A percentile compares a stretch with the other conserved stretches of the same genome.
Evolutionary conservation across 2,888 invertebrate genomes (phyloP).

Genomic region (Clistopyga incitator): DNA sequence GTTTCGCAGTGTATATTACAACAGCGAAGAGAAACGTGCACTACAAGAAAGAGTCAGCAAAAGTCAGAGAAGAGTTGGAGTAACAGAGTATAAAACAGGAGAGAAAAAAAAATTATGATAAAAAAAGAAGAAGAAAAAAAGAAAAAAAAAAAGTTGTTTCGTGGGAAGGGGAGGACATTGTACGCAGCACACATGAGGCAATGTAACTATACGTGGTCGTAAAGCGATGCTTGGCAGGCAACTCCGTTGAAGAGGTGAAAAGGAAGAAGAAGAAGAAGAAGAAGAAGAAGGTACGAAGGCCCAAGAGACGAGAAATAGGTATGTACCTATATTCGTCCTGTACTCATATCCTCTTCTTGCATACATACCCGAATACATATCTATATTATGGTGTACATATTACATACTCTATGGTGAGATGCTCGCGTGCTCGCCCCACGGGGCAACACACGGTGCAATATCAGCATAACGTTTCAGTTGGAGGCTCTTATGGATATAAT

Average conservation of each 20-base stretch:
- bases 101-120: constrained; percentile 15
- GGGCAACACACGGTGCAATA: constrained; percentile 36
- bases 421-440: constrained; percentile 51
- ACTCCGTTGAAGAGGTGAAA: constrained; percentile 32
- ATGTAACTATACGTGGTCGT: constrained; percentile 49
- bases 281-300: constrained; percentile 8
- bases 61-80: constrained; percentile 25
- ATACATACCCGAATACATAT: constrained; percentile 23
- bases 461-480: constrained; percentile 22
- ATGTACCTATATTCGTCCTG: constrained; percentile 24
- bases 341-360: constrained; percentile 25
- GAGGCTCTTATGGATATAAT: background rate
- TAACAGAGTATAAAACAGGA: constrained; percentile 25
- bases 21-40: constrained; percentile 8
- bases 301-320: constrained; percentile 30
- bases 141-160: background rate
- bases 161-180: constrained; percentile 46
- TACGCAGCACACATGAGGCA: constrained; percentile 37
- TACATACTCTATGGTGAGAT: constrained; percentile 33
- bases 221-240: constrained; percentile 48
- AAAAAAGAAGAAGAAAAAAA: background rate
- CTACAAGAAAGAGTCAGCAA: constrained; percentile 8
- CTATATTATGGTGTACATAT: constrained; percentile 52
- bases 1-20: constrained; percentile 41
- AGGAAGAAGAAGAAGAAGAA: constrained; percentile 16